phyloP scores from a whole-genome alignment of 2,888 invertebrate species.

The Cephus pulcher region DNA sequence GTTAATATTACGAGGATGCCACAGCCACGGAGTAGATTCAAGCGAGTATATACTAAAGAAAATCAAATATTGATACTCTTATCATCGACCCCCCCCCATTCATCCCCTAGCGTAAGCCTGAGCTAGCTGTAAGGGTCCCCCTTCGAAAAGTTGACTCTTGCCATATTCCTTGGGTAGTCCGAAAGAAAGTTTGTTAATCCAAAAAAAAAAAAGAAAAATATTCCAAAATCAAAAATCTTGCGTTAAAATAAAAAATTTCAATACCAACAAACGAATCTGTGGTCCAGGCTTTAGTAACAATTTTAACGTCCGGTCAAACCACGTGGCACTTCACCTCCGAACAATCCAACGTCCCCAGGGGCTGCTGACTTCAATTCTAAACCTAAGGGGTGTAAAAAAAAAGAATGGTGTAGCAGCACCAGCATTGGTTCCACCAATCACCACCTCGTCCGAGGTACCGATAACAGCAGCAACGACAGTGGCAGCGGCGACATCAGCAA shows the following conservation, averaged over 20 bases:
- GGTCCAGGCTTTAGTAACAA: neutral
- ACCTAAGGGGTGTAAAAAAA: neutral
- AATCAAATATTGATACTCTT: constrained; percentile 7
- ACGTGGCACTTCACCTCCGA: neutral
- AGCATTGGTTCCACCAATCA: neutral
- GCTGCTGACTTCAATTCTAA: neutral
- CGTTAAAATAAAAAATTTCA: neutral
- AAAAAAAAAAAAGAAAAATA: too few relatives aligned
- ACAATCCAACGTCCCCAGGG: too few relatives aligned
- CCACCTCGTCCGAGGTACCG: neutral
- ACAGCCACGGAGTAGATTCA: neutral
- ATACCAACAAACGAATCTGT: neutral
- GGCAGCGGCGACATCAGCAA: neutral
- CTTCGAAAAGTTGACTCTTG: neutral
- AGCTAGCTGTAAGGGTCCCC: too few relatives aligned
- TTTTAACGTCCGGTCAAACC: neutral
- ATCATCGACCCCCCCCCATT: neutral
- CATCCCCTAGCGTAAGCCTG: neutral
- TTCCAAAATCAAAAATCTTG: neutral
- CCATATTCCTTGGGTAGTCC: neutral
- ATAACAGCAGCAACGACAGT: neutral
- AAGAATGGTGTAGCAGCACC: neutral
- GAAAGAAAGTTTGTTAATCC: neutral
- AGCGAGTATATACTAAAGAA: neutral
- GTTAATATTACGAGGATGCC: neutral